Evolutionary conservation across 1,140 invertebrate species (phyloP), one percentile per base, ranked within the genome.

Genomic region (Drosophila ercepeae): DNA sequence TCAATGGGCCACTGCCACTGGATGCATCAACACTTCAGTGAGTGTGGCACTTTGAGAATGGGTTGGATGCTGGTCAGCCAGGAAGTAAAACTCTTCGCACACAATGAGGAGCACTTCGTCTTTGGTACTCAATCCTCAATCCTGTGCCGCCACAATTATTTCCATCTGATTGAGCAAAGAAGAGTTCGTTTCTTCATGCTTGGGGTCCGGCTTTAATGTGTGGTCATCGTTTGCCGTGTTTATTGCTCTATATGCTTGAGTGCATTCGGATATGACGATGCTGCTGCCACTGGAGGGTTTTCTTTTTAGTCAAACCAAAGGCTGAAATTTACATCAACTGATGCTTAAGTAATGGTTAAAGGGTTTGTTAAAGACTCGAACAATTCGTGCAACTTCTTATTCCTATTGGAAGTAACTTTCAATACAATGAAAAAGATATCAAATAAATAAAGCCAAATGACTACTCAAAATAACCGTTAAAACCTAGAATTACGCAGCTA

Each of bases 161-260:
- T 84, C 82, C 81, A 86, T 86, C 86, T 84, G 81, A 84, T 84
- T 84, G 81, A 72, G 81, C 81, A 84, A 77, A 84, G 81, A 84
- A 84, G 81, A 86, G 81, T 86, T 63, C 67, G 81, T 67, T 79
- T 76, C 52, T 61, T 79, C 46, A 50, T 84, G 79, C 74, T 65
- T 60, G 61, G 65, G 50, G 49, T 46, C 25, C 36, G 39, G 39
- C 52, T 57, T 50, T 58, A 51, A 54, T 84, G 81, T 84, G 81
- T 73, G 81, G 81, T 86, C 81, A 84, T 72, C 67, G 59, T 73
- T 73, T 60, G 75, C 36, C 68, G 59, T 81, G 76, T 84, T 84
- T 84, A 84, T 84, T 73, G 81, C 81, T 83, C 76, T 84, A 77
- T 70, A 84, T 88, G 81, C 76, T 86, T 81, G 81, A 84, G 72